Base-by-base conservation (phyloP, 1,140 invertebrate genomes). In the Leptinotarsa lineolata region DNA sequence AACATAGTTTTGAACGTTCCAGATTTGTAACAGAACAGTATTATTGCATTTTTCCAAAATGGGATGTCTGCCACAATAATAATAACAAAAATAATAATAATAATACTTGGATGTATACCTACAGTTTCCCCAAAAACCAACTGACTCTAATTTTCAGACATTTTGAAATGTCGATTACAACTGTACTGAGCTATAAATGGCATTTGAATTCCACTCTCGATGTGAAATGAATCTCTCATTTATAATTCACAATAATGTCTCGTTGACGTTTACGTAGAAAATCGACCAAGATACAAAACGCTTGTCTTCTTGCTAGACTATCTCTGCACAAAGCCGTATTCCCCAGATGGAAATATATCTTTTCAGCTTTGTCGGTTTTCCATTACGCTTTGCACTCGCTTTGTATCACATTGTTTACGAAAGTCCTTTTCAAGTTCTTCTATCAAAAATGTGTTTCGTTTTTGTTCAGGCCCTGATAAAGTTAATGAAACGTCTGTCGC, bases 291-390 rank as follows among this genome's bases (percentile, higher is more conserved):
- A 39, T 39, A 39, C 48, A 54, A 54, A 46, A 54, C n/a, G 15
- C 4, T 54, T 54, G 48, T n/a, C 16, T 54, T 18, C 48, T 54
- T n/a, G 48, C 48, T 54, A 54, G 48, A 54, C 48, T 54, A 54
- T 54, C 48, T 18, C n/a, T 54, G 48, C 48, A 54, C 48, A 18
- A 18, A 54, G 48, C n/a, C n/a, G 48, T 15, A 15, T 54, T 54
- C 48, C 16, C 48, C 48, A 54, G 48, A n/a, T 15, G n/a, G 48
- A 54, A 54, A 54, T 54, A 54, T 54, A 54, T 54, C 48, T 54
- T 18, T 54, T 54, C 48, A 54, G 48, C 48, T 54, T 54, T 16
- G 48, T 54, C 16, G 48, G 48, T 54, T 54, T 54, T 54, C 48
- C 48, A 54, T 54, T 54, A 54, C n/a, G 48, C 48, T 54, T 54